phyloP scores from a whole-genome alignment of 2,113 vertebrate species.

The Fregata magnificens region DNA sequence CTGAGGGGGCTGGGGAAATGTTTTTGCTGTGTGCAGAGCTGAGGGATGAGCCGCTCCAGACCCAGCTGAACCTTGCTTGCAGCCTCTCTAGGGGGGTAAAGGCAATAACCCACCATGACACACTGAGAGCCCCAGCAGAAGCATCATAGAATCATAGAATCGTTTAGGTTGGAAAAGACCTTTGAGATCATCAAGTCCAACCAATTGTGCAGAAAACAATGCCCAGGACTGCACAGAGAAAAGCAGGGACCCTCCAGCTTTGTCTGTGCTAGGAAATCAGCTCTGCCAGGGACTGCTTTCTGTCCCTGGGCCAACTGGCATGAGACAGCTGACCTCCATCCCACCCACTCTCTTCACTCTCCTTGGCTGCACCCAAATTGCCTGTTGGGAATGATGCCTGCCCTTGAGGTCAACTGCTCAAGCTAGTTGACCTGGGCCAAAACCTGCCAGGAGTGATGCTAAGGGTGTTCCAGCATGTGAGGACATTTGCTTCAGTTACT shows the following conservation, averaged over 20 bases:
- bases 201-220: not conserved
- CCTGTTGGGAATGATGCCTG: not conserved
- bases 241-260: not conserved
- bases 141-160: no score
- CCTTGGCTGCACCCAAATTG: not conserved
- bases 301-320: not conserved
- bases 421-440: not conserved
- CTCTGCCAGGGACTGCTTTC: not conserved
- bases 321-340: not conserved
- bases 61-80: not conserved
- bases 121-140: not conserved
- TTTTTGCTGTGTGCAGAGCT: not conserved
- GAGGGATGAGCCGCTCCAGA: not conserved
- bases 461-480: not conserved
- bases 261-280: not conserved
- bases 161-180: no score
- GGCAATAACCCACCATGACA: no score
- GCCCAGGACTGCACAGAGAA: not conserved
- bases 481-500: not conserved
- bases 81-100: not conserved
- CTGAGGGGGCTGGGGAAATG: not conserved
- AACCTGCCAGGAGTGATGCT: fast-evolving
- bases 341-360: not conserved
- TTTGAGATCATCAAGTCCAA: no score
- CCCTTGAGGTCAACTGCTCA: not conserved